Evolutionary conservation across 2,888 invertebrate genomes (phyloP).

Genomic region (Trichopoda pennipes): DNA sequence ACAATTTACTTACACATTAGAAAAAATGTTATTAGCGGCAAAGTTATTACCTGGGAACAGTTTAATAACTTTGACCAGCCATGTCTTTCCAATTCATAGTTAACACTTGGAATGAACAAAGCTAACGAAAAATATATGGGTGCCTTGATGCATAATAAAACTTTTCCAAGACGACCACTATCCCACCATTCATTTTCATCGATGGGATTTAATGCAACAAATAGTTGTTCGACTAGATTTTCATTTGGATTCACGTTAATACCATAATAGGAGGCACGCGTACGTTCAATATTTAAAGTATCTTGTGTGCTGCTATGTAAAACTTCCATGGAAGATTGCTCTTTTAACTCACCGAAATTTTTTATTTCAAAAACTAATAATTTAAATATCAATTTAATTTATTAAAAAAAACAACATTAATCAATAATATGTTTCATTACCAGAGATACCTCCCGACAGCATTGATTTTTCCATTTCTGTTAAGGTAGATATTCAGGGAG

Average conservation of each 20-base stretch:
- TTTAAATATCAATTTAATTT: no score
- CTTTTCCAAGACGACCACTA: conserved; percentile 40
- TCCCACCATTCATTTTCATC: conserved; percentile 64
- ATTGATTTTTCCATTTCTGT: conserved; percentile 47
- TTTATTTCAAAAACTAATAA: conserved; percentile 36
- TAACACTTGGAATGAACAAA: conserved; percentile 72
- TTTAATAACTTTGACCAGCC: conserved; percentile 77
- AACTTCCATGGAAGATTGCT: conserved; percentile 68
- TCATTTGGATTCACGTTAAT: conserved; percentile 44
- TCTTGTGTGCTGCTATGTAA: conserved; percentile 38
- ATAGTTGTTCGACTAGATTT: conserved; percentile 69
- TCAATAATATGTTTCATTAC: conserved; percentile 40
- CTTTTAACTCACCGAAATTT: conserved; percentile 37
- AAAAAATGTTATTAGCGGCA: conserved; percentile 69
- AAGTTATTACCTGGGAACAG: conserved; percentile 71
- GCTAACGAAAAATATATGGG: conserved; percentile 69
- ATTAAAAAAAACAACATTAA: no score
- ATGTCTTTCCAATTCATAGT: conserved; percentile 72
- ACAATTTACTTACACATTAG: conserved; percentile 71
- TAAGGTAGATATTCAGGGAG: neutral
- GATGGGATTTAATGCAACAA: conserved; percentile 70
- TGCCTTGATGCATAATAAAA: conserved; percentile 50
- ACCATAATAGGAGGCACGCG: conserved; percentile 50
- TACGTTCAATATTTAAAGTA: conserved; percentile 59
- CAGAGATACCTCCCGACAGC: conserved; percentile 36